Evolutionary conservation across 2,113 vertebrate genomes (phyloP).

Genomic region (Benthochromis sp.): DNA sequence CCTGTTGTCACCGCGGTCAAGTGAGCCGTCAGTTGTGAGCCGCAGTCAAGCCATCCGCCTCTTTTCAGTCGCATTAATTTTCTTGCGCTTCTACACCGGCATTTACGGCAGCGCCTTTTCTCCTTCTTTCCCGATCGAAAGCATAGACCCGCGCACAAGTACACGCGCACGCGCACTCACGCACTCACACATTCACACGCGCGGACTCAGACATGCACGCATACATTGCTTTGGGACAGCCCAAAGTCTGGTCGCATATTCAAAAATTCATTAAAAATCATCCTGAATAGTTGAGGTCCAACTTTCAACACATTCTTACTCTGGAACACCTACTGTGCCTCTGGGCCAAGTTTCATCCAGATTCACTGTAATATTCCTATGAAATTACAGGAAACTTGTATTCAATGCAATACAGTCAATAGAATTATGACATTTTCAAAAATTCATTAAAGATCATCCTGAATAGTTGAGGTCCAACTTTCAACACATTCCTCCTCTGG

Average conservation of each 20-base stretch:
- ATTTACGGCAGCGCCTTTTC: not conserved
- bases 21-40: not conserved
- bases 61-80: not conserved
- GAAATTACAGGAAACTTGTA: too few relatives aligned
- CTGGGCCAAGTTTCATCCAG: not conserved
- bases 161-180: too few relatives aligned
- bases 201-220: not conserved
- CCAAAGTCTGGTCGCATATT: not conserved
- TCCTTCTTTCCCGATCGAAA: not conserved
- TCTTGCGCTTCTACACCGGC: not conserved
- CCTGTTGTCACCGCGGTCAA: not conserved
- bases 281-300: too few relatives aligned
- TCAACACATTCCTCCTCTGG: accelerated
- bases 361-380: too few relatives aligned
- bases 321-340: too few relatives aligned
- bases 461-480: too few relatives aligned
- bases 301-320: accelerated
- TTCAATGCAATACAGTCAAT: too few relatives aligned
- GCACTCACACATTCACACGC: too few relatives aligned
- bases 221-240: not conserved
- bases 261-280: not conserved
- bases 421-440: too few relatives aligned
- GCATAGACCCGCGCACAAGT: not conserved
- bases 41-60: not conserved
- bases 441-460: not conserved